Evolutionary conservation across 2,888 invertebrate genomes (phyloP).

Genomic region (Melipona bicolor): DNA sequence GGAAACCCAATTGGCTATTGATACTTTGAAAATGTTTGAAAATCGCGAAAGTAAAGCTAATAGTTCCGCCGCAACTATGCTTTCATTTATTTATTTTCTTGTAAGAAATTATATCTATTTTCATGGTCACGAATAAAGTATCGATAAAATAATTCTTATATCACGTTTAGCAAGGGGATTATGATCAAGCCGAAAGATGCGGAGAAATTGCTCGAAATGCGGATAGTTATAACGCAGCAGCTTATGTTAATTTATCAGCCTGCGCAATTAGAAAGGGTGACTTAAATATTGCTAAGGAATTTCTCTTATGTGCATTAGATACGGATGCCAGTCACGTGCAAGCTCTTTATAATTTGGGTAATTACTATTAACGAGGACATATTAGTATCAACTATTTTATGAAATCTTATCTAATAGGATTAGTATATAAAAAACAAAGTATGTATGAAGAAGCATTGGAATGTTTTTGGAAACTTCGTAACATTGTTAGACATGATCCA

Average conservation of each 20-base stretch:
- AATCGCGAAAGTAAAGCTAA: conserved; percentile 94
- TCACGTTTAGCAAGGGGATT: conserved; percentile 89
- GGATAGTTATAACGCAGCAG: conserved; percentile 92
- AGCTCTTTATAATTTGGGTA: conserved; percentile 92
- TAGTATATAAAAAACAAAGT: conserved; percentile 89
- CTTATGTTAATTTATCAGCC: conserved; percentile 94
- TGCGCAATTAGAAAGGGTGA: conserved; percentile 90
- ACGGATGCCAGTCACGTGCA: conserved; percentile 93
- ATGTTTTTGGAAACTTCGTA: conserved; percentile 91
- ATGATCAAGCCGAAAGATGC: conserved; percentile 91
- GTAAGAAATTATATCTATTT: conserved; percentile 84
- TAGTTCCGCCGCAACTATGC: conserved; percentile 93
- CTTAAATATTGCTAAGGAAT: conserved; percentile 89
- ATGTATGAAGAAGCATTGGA: conserved; percentile 91
- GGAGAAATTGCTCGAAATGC: conserved; percentile 90
- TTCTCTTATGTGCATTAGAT: conserved; percentile 90
- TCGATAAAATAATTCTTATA: conserved; percentile 3
- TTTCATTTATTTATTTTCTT: conserved; percentile 93
- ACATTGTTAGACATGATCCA: conserved; percentile 89
- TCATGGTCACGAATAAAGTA: neutral
- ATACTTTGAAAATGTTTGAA: conserved; percentile 93
- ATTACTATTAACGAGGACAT: conserved; percentile 44
- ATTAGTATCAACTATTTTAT: neutral
- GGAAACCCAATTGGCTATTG: conserved; percentile 92
- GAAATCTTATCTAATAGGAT: conserved; percentile 83